Conservation (phyloP, 2,113 vertebrate genomes). For the Callaeas wilsoni region DNA sequence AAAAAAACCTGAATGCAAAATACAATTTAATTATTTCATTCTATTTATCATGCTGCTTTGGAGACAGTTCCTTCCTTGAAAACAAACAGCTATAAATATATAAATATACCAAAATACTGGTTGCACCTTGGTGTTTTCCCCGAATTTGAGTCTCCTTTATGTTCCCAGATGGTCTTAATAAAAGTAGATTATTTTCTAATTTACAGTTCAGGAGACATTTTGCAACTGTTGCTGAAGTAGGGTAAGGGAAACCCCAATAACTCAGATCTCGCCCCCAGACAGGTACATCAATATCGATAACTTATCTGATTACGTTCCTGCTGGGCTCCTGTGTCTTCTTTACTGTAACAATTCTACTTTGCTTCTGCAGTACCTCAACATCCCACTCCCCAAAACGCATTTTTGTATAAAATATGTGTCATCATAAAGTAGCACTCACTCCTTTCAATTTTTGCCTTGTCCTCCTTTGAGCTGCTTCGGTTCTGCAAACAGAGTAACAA, state of each 20-base stretch:
- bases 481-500: neutral
- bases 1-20: neutral
- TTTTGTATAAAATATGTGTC: neutral
- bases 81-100: neutral
- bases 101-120: neutral
- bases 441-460: neutral
- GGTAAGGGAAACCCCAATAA: constrained; percentile 56
- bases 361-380: neutral
- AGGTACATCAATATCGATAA: constrained; percentile 15
- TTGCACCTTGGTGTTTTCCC: neutral
- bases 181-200: constrained; percentile 58
- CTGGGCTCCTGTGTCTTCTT: constrained; percentile 42
- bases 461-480: neutral
- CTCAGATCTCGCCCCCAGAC: constrained; percentile 2
- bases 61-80: neutral
- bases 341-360: neutral
- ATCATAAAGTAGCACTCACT: neutral
- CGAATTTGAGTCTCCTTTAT: neutral
- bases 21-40: neutral
- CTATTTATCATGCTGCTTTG: neutral
- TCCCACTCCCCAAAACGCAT: neutral
- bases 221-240: constrained; percentile 49
- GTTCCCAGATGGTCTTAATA: constrained; percentile 57
- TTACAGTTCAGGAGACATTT: constrained; percentile 63
- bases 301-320: constrained; percentile 40